Evolutionary conservation across 2,113 vertebrate species (phyloP).

Genomic region (Mobula birostris): DNA sequence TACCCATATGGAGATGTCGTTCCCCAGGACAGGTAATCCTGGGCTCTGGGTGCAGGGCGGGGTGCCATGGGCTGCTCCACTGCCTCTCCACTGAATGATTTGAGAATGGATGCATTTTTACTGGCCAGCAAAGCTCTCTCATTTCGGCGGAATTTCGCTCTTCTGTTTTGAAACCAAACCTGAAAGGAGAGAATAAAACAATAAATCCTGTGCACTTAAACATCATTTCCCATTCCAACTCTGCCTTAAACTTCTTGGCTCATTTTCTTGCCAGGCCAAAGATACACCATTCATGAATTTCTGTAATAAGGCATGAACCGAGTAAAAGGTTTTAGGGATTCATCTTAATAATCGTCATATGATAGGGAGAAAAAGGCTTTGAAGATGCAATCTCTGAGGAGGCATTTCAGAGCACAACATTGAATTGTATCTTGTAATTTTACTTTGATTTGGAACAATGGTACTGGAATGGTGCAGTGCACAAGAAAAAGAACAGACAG

Average conservation of each 20-base stretch:
- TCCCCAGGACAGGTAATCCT: conserved; percentile 95
- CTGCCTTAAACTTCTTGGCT: neutral
- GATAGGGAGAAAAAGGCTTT: neutral
- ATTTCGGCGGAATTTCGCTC: conserved; percentile 92
- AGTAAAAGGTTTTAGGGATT: neutral
- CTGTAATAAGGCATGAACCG: neutral
- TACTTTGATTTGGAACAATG: neutral
- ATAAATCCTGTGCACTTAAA: neutral
- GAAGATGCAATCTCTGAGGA: neutral
- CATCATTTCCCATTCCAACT: neutral
- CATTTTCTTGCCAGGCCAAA: neutral
- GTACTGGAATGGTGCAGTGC: neutral
- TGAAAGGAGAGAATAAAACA: conserved; percentile 44
- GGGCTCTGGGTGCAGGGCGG: conserved; percentile 83
- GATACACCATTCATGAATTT: neutral
- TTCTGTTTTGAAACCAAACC: conserved; percentile 98
- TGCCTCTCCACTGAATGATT: conserved; percentile 90
- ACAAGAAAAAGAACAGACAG: neutral
- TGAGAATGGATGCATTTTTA: conserved; percentile 92
- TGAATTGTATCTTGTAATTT: neutral
- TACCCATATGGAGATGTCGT: conserved; percentile 90
- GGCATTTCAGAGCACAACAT: neutral
- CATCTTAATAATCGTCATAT: neutral
- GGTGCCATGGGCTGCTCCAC: conserved; percentile 97
- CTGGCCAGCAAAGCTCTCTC: conserved; percentile 96